A percentile compares a stretch with the other conserved stretches of the same genome.
Evolutionary conservation across 1,140 invertebrate genomes (phyloP).

Genomic region (Proctacanthus coquilletti): DNA sequence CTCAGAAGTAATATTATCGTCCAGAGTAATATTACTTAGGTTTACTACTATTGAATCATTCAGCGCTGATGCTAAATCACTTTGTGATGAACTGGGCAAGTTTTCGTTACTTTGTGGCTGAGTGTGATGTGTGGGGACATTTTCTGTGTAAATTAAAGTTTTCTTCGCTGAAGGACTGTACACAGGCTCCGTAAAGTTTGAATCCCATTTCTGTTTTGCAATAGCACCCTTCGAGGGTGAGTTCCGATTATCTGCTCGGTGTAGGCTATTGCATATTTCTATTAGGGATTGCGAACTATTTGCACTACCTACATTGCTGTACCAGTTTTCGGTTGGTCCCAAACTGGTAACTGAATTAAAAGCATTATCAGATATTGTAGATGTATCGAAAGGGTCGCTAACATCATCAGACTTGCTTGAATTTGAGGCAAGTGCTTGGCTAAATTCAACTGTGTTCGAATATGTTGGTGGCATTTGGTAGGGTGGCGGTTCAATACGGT

Average conservation of each 20-base stretch:
- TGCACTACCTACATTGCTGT: background rate
- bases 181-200: background rate
- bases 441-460: slow-evolving; percentile 30
- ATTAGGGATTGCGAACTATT: background rate
- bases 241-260: slow-evolving; percentile 3
- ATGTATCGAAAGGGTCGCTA: slow-evolving; percentile 47
- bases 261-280: slow-evolving; percentile 3
- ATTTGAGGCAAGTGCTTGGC: slow-evolving; percentile 11
- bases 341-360: too few relatives aligned
- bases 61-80: background rate
- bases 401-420: slow-evolving; percentile 1
- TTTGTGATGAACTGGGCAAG: too few relatives aligned
- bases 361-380: too few relatives aligned
- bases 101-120: background rate
- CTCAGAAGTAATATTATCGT: slow-evolving; percentile 7
- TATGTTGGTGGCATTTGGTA: slow-evolving; percentile 35
- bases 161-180: background rate
- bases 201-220: background rate
- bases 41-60: slow-evolving; percentile 8
- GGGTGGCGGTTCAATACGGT: slow-evolving; percentile 28
- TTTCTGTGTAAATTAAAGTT: background rate
- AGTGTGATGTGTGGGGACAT: background rate
- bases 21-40: slow-evolving; percentile 15
- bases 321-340: too few relatives aligned
- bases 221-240: background rate